These are phyloP conservation scores for Sinocyclocheilus anophthalmus DNA, from an alignment of 2,113 vertebrate species.

Conservation along the genomic window DNA sequence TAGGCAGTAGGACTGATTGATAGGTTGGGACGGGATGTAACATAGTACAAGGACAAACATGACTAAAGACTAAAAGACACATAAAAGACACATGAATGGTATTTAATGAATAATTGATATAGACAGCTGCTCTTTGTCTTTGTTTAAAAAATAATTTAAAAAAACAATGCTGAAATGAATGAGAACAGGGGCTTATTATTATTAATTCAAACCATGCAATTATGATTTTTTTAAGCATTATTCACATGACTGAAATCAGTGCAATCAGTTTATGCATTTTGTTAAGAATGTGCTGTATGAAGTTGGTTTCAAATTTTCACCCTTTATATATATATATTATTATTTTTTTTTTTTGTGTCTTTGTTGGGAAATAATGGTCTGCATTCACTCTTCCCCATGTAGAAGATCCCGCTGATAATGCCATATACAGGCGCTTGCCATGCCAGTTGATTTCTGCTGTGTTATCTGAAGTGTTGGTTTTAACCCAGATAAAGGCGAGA, in stretches of 20 bases:
- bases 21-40: not conserved
- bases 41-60: not conserved
- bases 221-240: no score
- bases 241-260: no score
- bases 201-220: no score
- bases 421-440: not conserved
- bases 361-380: not conserved
- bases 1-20: not conserved
- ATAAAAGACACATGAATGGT: not conserved
- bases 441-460: not conserved
- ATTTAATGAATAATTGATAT: not conserved
- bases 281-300: no score
- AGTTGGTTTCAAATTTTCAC: no score
- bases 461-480: slow-evolving; percentile 14
- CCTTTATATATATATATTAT: no score
- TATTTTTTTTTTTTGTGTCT: not conserved
- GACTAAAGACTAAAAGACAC: not conserved
- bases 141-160: not conserved
- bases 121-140: not conserved
- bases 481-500: not conserved
- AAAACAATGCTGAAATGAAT: not conserved
- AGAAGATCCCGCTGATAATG: not conserved
- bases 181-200: not conserved
- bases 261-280: no score
- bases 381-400: not conserved